Evolutionary conservation across 35 echinoderm and acorn worm genomes (phyloP).

Genomic region (Hemicentrotus pulcherrimus): DNA sequence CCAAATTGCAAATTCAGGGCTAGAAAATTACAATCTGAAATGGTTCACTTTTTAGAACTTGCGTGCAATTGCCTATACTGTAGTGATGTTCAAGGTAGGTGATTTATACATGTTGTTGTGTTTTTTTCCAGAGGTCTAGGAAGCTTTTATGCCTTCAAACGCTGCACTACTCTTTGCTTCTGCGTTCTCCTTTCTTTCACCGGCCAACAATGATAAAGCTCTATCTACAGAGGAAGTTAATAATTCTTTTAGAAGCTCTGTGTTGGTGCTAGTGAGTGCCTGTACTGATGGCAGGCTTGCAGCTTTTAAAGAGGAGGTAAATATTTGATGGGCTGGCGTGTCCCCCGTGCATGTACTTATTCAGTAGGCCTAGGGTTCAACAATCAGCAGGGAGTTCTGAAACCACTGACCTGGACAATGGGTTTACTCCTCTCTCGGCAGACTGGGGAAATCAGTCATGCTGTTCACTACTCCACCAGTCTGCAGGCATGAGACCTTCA

Average conservation of each 20-base stretch:
- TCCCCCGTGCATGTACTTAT: not conserved
- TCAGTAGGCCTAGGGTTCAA: constrained; percentile 16
- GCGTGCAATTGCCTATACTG: too few species aligned
- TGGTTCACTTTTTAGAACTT: too few species aligned
- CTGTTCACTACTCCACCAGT: too few species aligned
- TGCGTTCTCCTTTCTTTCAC: not conserved
- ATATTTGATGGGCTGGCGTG: not conserved
- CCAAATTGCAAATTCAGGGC: too few species aligned
- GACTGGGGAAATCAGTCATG: too few species aligned
- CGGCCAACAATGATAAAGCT: not conserved
- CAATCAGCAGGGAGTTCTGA: not conserved
- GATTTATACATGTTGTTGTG: too few species aligned
- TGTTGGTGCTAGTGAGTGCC: not conserved
- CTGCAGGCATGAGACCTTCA: too few species aligned
- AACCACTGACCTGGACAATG: constrained; percentile 9
- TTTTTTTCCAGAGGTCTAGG: not conserved
- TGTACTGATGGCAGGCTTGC: not conserved
- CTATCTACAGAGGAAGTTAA: not conserved
- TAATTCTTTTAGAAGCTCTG: not conserved
- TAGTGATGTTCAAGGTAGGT: too few species aligned
- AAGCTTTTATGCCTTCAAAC: not conserved
- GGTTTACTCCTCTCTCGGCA: not conserved
- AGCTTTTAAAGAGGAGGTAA: constrained; percentile 12
- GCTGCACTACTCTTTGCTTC: not conserved
- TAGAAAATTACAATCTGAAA: too few species aligned